Evolutionary conservation across 2,113 vertebrate genomes (phyloP), one percentile per base, ranked within the genome.

Genomic region (Ailurus styani): DNA sequence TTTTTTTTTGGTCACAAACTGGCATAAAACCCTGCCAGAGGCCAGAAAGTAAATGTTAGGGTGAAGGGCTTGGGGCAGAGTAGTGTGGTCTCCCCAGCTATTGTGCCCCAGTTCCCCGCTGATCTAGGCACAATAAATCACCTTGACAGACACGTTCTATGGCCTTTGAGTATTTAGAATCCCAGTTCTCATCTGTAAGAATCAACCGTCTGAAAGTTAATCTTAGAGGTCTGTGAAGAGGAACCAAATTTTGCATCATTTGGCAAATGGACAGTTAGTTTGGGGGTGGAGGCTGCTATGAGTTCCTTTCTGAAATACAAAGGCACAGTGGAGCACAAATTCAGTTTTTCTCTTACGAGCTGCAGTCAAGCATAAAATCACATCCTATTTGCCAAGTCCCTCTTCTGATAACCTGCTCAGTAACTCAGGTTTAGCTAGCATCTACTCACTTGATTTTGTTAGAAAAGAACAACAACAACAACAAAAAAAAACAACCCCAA

Each of bases 141-240:
- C 52, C 18, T 82, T 52, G 21, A 75, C 18, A 66, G 77, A 78
- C 52, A 57, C 0, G 6, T 29, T 72, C 40, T 55, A 12, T 17
- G 37, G 57, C 72, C 60, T 91, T 72, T 72, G 82, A 34, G 86
- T 94, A 86, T 72, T 95, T 45, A 86, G 66, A 95, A 72, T 91
- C 89, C 95, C 89, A 91, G 82, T 95, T 81, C 93, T 97, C 87
- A 97, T 94, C 87, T 94, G 7, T 87, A 73, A 94, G 93, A 96
- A 81, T 81, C 96, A 96, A 87, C 50, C 54, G 52, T 57, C 81
- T 90, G 81, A 96, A 97, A 95, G 96, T 90, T 95, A 90, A 97
- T 97, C 93, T 96, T 68, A 79, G 94, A 93, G 50, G 31, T 55
- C 62, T 29, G n/a, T 55, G 60, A 96, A 97, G 60, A 91, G 66